Evolutionary conservation across 92 coral and sea anemone species (phyloP).

Genomic region (Meandrina meandrites): DNA sequence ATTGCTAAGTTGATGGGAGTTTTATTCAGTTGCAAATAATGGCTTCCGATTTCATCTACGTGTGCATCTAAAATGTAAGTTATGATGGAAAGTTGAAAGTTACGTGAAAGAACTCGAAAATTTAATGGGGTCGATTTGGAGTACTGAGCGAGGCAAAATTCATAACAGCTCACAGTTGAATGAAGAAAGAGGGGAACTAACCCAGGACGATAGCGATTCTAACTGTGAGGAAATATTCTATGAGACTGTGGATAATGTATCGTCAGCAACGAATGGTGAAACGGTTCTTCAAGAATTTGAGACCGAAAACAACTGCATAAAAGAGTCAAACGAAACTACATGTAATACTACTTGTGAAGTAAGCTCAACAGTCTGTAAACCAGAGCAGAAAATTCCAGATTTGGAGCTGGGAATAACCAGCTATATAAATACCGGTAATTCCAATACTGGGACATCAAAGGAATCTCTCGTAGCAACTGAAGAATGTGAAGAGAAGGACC

Average conservation of each 20-base stretch:
- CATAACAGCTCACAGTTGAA: neutral
- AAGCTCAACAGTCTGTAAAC: neutral
- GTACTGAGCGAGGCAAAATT: neutral
- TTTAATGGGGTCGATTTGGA: slow-evolving; percentile 36
- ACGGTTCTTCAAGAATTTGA: neutral
- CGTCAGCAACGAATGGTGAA: neutral
- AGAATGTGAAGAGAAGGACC: neutral
- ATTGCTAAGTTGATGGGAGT: neutral
- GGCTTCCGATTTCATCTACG: neutral
- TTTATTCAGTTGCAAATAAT: slow-evolving; percentile 27
- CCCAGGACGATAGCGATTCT: slow-evolving; percentile 15
- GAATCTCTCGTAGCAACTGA: neutral
- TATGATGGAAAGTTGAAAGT: neutral
- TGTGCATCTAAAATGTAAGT: neutral
- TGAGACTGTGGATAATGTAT: slow-evolving; percentile 8
- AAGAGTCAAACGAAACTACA: neutral
- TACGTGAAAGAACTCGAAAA: neutral
- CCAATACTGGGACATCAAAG: neutral
- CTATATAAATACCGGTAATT: too few species aligned
- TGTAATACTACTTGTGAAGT: neutral
- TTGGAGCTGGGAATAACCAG: neutral
- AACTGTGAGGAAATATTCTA: slow-evolving; percentile 25
- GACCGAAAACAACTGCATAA: neutral
- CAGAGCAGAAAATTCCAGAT: neutral
- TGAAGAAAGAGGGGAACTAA: neutral